Evolutionary conservation across 2,888 invertebrate species (phyloP), one percentile per base, ranked within the genome.

Genomic region (Zeuzera pyrina): DNA sequence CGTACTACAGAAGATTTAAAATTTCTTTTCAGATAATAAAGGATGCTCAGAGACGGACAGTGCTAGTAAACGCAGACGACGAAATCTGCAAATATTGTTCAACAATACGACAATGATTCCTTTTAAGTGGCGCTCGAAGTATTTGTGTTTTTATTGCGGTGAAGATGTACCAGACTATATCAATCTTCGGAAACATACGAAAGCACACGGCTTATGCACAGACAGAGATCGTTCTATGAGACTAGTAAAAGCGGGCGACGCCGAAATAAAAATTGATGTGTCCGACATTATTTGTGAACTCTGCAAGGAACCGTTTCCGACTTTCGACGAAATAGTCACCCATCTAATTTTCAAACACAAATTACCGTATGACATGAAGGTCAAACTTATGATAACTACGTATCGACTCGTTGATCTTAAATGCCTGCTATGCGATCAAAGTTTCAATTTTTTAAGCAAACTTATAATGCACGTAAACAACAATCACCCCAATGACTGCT

Each of bases 11-110:
- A n/a, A n/a, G n/a, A n/a, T n/a, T n/a, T n/a, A n/a, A n/a, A n/a
- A n/a, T 74, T 71, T 72, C 56, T 73, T 79, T 79, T 65, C 79
- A 79, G 79, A 65, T 77, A 48, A 50, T 45, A 54, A 57, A 47
- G 55, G 48, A n/a, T n/a, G n/a, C 43, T 54, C 57, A 47, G 49
- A 49, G 49, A 15, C 14, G 13, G 28, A 15, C 11, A 8, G n/a
- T n/a, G n/a, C n/a, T n/a, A 64, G 54, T 53, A 51, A 42, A 41
- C 38, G 49, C 33, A 53, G 61, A 41, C 45, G 63, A 31, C 45
- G 45, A 43, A 76, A 76, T 45, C 70, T 78, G 34, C 57, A 59
- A 45, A 64, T 64, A 35, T 45, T 79, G 25, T 71, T 79, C 65
- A 76, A 76, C 67, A 68, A 74, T 44, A 77, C 79, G 2, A 55